A percentile compares a stretch with the other conserved stretches of the same genome.
phyloP scores from a whole-genome alignment of 2,888 invertebrate species.

The Diaphora mendica region DNA sequence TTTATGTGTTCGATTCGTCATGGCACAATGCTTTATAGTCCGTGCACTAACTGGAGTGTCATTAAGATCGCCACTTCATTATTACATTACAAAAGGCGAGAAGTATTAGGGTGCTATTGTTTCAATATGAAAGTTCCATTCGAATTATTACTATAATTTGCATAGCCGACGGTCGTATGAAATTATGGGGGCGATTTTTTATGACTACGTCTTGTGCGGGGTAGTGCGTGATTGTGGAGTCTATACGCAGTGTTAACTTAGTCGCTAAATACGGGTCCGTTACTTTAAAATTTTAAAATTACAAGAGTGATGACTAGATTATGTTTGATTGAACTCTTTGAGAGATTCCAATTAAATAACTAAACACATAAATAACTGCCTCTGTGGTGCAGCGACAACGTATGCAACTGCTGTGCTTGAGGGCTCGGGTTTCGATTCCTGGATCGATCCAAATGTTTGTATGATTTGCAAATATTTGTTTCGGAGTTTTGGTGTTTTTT shows the following conservation, averaged over 20 bases:
- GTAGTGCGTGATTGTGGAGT: background rate
- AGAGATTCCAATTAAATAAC: too few relatives aligned
- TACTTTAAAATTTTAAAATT: background rate
- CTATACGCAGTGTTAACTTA: background rate
- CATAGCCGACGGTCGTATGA: constrained; percentile 62
- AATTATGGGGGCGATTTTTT: constrained; percentile 57
- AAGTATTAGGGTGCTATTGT: constrained; percentile 77
- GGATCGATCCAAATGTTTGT: too few relatives aligned
- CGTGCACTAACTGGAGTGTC: constrained; percentile 68
- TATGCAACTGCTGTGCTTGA: too few relatives aligned
- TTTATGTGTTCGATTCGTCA: constrained; percentile 48
- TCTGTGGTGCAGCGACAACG: too few relatives aligned
- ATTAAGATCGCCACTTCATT: constrained; percentile 80
- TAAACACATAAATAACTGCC: too few relatives aligned
- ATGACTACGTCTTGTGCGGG: constrained; percentile 39
- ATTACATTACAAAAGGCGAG: constrained; percentile 78
- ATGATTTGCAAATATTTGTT: too few relatives aligned
- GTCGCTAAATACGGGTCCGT: background rate
- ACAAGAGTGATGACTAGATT: too few relatives aligned
- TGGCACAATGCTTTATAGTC: constrained; percentile 45
- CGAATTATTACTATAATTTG: constrained; percentile 76
- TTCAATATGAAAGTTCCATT: constrained; percentile 76
- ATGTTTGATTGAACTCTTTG: too few relatives aligned
- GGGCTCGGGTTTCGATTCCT: too few relatives aligned
- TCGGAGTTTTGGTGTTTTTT: too few relatives aligned